A percentile compares a stretch with the other conserved stretches of the same genome.
Evolutionary conservation across 1,140 invertebrate genomes (phyloP).

Genomic region (Acromyrmex echinatior): DNA sequence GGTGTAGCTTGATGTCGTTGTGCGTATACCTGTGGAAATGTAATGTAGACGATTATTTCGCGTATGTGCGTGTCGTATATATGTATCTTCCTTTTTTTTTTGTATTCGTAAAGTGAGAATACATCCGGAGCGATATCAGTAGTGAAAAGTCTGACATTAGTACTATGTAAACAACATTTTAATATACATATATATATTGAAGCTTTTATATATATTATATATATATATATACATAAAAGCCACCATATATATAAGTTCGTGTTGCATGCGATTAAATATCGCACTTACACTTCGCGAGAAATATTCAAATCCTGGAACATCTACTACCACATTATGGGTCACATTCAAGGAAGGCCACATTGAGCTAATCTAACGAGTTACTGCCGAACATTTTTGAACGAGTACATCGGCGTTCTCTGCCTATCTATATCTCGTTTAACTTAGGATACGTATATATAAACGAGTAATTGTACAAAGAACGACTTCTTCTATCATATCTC

Average conservation of each 20-base stretch:
- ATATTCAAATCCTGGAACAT: slow-evolving; percentile 56
- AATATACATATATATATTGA: not conserved
- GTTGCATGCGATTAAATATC: slow-evolving; percentile 56
- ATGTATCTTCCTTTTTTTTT: not conserved
- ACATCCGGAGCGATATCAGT: slow-evolving; percentile 39
- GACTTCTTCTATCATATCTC: slow-evolving; percentile 35
- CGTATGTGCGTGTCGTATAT: slow-evolving; percentile 43
- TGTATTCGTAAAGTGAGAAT: slow-evolving; percentile 43
- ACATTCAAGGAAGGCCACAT: slow-evolving; percentile 86
- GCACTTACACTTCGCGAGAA: slow-evolving; percentile 51
- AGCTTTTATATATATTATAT: slow-evolving; percentile 2
- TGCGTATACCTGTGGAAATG: slow-evolving; percentile 29
- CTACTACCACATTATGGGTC: slow-evolving; percentile 79
- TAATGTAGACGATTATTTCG: slow-evolving; percentile 39
- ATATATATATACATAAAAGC: not conserved
- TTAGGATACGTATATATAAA: slow-evolving; percentile 71
- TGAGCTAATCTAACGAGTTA: slow-evolving; percentile 85
- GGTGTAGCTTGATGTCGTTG: slow-evolving; percentile 39
- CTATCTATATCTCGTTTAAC: slow-evolving; percentile 64
- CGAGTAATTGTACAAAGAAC: slow-evolving; percentile 70
- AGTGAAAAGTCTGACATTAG: slow-evolving; percentile 36
- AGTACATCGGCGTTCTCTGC: slow-evolving; percentile 76
- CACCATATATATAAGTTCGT: slow-evolving; percentile 38
- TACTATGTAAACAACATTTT: slow-evolving; percentile 46
- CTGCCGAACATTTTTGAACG: slow-evolving; percentile 81